A percentile compares a stretch with the other conserved stretches of the same genome.
phyloP scores from a whole-genome alignment of 2,888 invertebrate species.

The Piscicola geometra region DNA sequence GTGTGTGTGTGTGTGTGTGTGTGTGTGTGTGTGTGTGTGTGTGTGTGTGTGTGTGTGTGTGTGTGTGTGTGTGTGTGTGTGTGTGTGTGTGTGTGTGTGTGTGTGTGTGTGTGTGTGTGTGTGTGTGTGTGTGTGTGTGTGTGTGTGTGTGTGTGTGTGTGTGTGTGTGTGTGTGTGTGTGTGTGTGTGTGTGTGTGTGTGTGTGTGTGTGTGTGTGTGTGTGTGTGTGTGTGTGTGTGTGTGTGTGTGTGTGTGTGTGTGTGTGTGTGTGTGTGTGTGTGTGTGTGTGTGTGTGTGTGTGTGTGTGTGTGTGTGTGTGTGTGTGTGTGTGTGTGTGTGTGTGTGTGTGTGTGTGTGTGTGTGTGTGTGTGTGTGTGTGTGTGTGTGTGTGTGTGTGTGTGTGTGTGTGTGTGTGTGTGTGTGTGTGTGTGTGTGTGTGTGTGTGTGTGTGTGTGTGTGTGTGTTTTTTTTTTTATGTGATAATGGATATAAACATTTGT shows the following conservation, averaged over 20 bases:
- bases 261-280: constrained; percentile 18
- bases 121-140: not conserved
- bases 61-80: not conserved
- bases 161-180: constrained; percentile 36
- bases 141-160: constrained; percentile 32
- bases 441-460: no score
- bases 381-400: not conserved
- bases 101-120: constrained; percentile 21
- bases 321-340: constrained; percentile 36
- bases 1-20: constrained; percentile 7
- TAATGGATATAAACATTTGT: no score
- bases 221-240: not conserved
- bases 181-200: constrained; percentile 35
- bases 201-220: not conserved
- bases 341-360: constrained; percentile 34
- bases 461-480: no score
- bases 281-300: not conserved
- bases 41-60: constrained; percentile 14
- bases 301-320: constrained; percentile 28
- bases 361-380: not conserved
- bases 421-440: no score
- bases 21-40: constrained; percentile 26
- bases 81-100: constrained; percentile 21
- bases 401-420: no score
- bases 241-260: constrained; percentile 21